Conservation (phyloP, 2,888 invertebrate species). For the Leptodirus hochenwartii region DNA sequence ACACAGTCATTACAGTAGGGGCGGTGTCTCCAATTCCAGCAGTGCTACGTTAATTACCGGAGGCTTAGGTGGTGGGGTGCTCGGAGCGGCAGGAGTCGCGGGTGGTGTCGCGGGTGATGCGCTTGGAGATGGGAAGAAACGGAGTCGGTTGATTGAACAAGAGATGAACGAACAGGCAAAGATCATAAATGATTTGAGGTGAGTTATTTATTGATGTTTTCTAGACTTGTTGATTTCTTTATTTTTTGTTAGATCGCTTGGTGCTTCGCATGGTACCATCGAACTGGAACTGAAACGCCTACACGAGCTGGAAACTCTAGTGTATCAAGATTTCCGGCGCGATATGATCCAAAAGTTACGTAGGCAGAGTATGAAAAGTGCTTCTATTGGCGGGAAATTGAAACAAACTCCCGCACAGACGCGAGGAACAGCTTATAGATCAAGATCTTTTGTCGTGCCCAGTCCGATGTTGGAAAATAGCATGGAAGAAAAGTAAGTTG, state of each 20-base stretch:
- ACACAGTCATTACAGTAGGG: too few species aligned
- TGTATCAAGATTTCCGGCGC: conserved; percentile 84
- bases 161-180: conserved; percentile 97
- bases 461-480: too few species aligned
- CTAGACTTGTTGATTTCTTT: conserved; percentile 21
- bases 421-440: conserved; percentile 53
- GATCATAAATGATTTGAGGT: conserved; percentile 80
- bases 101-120: conserved; percentile 71
- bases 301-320: conserved; percentile 82
- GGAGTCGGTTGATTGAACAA: conserved; percentile 85
- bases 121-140: conserved; percentile 57
- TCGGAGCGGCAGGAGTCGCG: too few species aligned
- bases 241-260: too few species aligned
- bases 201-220: too few species aligned
- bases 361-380: conserved; percentile 64
- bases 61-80: too few species aligned
- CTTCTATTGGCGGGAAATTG: conserved; percentile 62
- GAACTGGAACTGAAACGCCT: conserved; percentile 83
- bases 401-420: too few species aligned
- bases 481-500: conserved; percentile 19
- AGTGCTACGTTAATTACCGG: too few species aligned
- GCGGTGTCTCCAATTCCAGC: too few species aligned
- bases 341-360: conserved; percentile 86
- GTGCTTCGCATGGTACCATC: conserved; percentile 78
- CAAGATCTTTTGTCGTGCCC: conserved; percentile 57